phyloP scores from a whole-genome alignment of 1,140 invertebrate genomes.

The Leptoteleia sp. region DNA sequence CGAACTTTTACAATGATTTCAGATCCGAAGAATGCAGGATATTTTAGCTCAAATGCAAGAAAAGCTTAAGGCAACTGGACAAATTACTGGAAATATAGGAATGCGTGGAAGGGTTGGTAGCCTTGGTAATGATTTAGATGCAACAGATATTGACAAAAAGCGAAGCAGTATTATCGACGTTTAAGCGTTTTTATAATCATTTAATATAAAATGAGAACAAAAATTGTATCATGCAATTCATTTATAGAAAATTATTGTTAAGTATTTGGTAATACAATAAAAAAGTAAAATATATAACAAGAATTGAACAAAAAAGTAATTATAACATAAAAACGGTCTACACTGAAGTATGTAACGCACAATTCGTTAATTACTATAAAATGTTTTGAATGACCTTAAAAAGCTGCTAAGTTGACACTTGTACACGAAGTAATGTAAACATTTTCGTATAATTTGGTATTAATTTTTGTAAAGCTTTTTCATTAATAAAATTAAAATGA shows the following conservation, averaged over 20 bases:
- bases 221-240: constrained; percentile 3
- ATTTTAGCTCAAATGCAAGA: constrained; percentile 98
- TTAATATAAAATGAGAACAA: constrained; percentile 10
- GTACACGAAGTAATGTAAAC: too few relatives aligned
- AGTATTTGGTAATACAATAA: too few relatives aligned
- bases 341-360: constrained; percentile 48
- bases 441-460: too few relatives aligned
- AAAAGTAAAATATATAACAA: background rate
- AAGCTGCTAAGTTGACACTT: constrained; percentile 41
- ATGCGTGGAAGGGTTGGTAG: constrained; percentile 76
- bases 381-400: constrained; percentile 6
- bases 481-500: too few relatives aligned
- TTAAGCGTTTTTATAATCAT: constrained; percentile 77
- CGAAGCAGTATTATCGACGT: constrained; percentile 91
- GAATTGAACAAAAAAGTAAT: constrained; percentile 4
- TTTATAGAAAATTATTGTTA: constrained; percentile 37
- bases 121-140: constrained; percentile 77
- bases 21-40: constrained; percentile 97
- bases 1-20: too few relatives aligned
- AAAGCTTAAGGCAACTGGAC: constrained; percentile 91
- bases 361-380: constrained; percentile 33
- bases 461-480: too few relatives aligned
- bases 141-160: constrained; percentile 83
- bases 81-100: constrained; percentile 77
- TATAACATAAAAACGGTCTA: too few relatives aligned